phyloP scores from a whole-genome alignment of 2,113 vertebrate species.

The Phaethon lepturus region DNA sequence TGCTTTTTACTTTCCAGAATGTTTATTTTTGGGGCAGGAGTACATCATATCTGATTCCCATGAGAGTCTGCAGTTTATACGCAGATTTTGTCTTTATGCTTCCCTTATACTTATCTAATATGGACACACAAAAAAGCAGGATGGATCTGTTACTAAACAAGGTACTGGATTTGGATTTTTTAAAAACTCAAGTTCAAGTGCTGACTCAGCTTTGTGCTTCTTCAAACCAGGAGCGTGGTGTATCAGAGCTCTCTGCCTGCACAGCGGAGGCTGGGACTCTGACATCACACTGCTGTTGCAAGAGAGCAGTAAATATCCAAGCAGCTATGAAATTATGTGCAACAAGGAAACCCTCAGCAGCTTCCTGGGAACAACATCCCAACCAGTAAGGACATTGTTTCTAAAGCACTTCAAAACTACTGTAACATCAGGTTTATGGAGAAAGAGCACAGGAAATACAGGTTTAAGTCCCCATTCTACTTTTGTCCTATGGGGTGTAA shows the following conservation, averaged over 20 bases:
- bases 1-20: background rate
- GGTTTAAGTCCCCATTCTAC: background rate
- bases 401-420: background rate
- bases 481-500: background rate
- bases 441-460: background rate
- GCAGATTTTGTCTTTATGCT: background rate
- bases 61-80: background rate
- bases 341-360: background rate
- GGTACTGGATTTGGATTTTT: background rate
- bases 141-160: background rate
- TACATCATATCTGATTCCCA: background rate
- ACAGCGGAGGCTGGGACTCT: background rate
- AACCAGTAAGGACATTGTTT: background rate
- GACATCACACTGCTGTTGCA: background rate
- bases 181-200: background rate
- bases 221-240: background rate
- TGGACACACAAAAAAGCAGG: background rate
- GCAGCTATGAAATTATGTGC: background rate
- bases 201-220: background rate
- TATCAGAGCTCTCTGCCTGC: background rate
- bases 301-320: background rate
- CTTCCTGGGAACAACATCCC: background rate
- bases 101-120: background rate
- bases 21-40: background rate
- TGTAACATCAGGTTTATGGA: background rate